Base-by-base conservation (phyloP, 1,140 invertebrate genomes). In the Zaprionus ornatus region DNA sequence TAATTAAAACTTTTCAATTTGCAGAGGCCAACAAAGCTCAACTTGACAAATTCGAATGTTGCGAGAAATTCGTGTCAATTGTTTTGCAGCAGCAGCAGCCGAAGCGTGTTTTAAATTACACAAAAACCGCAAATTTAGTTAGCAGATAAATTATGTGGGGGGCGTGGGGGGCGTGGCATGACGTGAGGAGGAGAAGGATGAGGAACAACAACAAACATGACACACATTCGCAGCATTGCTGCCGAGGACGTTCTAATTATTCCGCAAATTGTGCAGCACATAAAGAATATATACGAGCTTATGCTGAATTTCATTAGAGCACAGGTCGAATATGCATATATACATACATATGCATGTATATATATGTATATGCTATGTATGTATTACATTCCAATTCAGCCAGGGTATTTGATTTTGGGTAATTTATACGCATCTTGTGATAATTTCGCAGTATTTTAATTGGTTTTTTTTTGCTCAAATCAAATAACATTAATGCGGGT, bases 1-100 rank as follows among this genome's bases (percentile, higher is more conserved):
- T 87, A 80, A 88, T 87, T 87, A 88, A 83, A 87, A 87, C 64
- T 74, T 88, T 88, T 68, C 61, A 62, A 75, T 81, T 64, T 42
- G 57, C 48, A 40, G 21, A 50, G 57, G 27, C 42, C 23, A 68
- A 68, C 65, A 68, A 56, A 61, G 42, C 69, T 68, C 45, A 57
- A 62, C 40, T 66, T 68, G 64, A 25, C 71, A 67, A 81, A 77
- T 69, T 63, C 61, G 62, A 50, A 23, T 42, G 61, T 50, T 29
- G 66, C 17, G 42, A 60, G 69, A 82, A 86, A 87, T 78, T 79
- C 69, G 70, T 86, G 79, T 82, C 82, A 82, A 70, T 82, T 82
- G 73, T 68, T 85, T 7, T 60, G 55, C 35, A 50, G 19, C 56
- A 32, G 29, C 29, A 32, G 9, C 29, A 32, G 45, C 17, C 13